Base-by-base conservation (phyloP, 2,797 vertebrate genomes). In the Carapus acus region DNA sequence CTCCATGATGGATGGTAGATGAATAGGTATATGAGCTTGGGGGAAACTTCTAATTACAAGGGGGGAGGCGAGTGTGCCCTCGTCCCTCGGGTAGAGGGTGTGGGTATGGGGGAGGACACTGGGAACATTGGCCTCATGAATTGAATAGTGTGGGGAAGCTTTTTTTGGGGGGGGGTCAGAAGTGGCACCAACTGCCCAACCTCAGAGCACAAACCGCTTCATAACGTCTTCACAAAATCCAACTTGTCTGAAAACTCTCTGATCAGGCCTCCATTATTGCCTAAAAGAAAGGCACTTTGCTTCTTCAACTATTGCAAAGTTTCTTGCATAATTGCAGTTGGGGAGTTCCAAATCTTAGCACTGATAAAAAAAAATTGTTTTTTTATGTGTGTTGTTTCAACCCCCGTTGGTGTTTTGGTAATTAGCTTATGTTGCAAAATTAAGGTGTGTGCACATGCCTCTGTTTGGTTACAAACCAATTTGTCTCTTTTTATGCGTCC, bases 291-390 rank as follows among this genome's bases (percentile, higher is more conserved):
- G 58, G 69, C 58, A 70, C 85, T 73, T 79, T 83, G 81, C n/a
- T n/a, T n/a, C n/a, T n/a, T 83, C 65, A 73, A 72, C 83, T 92
- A 89, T 87, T 91, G 89, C 87, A 84, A 82, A 73, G 81, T 84
- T 94, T 95, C 92, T 92, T 93, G 89, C n/a, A n/a, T 91, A 88
- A 87, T 74, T 83, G 85, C 84, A 89, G 84, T 89, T 91, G 91
- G 91, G 89, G 76, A 63, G 80, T 76, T 89, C 90, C 90, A 92
- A 58, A 79, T 81, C 88, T 89, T 90, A 88, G 88, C 87, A 91
- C 85, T 88, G 89, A 91, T 79, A 71, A 89, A 68, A 74, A 67
- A 74, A 92, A 93, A 89, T 78, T 90, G 91, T 92, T 77, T 90
- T 93, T 93, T 92, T 89, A 90, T 90, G 87, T 88, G 86, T 65